Conservation (phyloP, 2,797 vertebrate species). For the Melanotaenia nigrans region DNA sequence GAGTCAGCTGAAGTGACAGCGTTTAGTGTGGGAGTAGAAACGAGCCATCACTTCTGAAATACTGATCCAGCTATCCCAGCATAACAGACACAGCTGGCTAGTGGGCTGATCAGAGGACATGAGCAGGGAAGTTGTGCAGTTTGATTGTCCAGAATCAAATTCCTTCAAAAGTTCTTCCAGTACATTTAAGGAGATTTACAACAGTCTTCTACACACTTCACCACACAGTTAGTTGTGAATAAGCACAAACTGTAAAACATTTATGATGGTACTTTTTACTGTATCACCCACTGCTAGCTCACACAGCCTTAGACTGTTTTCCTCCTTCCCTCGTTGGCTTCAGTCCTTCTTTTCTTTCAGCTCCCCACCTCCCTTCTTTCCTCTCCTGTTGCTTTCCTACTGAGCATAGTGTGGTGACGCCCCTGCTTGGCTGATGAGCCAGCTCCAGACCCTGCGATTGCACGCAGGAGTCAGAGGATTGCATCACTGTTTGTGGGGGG, state of each 20-base stretch:
- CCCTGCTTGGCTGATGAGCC: constrained; percentile 70
- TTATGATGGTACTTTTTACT: constrained; percentile 52
- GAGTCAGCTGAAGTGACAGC: constrained; percentile 69
- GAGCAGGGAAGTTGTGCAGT: constrained; percentile 33
- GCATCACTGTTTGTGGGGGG: constrained; percentile 83
- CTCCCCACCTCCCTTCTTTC: constrained; percentile 55
- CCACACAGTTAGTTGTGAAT: constrained; percentile 27
- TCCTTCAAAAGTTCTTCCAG: constrained; percentile 11
- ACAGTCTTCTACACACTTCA: background rate
- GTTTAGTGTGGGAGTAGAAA: constrained; percentile 66
- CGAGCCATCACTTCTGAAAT: constrained; percentile 65
- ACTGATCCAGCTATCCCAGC: constrained; percentile 46
- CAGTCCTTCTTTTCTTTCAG: constrained; percentile 45
- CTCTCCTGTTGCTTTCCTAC: constrained; percentile 72
- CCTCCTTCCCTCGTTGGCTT: constrained; percentile 52
- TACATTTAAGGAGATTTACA: constrained; percentile 9
- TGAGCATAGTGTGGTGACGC: constrained; percentile 67
- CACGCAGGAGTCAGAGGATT: constrained; percentile 80
- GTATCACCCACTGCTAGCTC: constrained; percentile 42
- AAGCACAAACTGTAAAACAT: constrained; percentile 54
- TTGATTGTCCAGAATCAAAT: constrained; percentile 29
- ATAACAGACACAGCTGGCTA: constrained; percentile 68
- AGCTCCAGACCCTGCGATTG: constrained; percentile 81
- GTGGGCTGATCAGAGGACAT: constrained; percentile 56
- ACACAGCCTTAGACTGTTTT: constrained; percentile 51